phyloP scores from a whole-genome alignment of 2,113 vertebrate genomes.

The Chrysochloris asiatica region DNA sequence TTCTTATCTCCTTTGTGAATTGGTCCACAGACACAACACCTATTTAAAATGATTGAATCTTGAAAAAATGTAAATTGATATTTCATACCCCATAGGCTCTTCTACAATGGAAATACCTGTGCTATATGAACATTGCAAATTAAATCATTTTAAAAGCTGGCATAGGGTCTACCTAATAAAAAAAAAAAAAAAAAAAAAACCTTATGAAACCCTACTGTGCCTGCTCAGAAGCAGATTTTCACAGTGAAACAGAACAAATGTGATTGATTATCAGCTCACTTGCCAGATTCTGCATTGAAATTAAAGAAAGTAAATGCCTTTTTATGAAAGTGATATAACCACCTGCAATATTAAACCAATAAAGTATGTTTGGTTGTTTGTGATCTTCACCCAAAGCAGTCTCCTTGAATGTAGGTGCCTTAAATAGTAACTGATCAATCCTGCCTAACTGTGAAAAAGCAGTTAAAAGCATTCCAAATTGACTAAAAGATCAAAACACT shows the following conservation, averaged over 20 bases:
- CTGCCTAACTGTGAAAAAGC: conserved; percentile 49
- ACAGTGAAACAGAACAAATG: conserved; percentile 68
- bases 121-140: conserved; percentile 68
- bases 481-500: conserved; percentile 68
- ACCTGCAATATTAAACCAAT: conserved; percentile 72
- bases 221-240: conserved; percentile 66
- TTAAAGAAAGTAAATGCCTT: conserved; percentile 74
- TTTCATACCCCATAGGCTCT: conserved; percentile 68
- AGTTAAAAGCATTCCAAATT: conserved; percentile 65
- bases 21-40: conserved; percentile 64
- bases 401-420: neutral
- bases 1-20: conserved; percentile 60
- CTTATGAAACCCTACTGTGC: conserved; percentile 55
- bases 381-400: conserved; percentile 65
- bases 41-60: conserved; percentile 75
- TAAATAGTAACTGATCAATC: conserved; percentile 58
- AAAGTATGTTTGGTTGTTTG: conserved; percentile 61
- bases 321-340: conserved; percentile 69
- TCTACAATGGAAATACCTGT: conserved; percentile 63
- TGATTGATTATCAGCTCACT: conserved; percentile 77
- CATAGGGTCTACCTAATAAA: conserved; percentile 59
- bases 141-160: conserved; percentile 71
- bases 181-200: neutral
- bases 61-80: conserved; percentile 68
- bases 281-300: conserved; percentile 71